Percentiles rank a stretch among this genome's conserved stretches.
Evolutionary conservation across 2,888 invertebrate species (phyloP).

Genomic region (Agriotes lineatus): DNA sequence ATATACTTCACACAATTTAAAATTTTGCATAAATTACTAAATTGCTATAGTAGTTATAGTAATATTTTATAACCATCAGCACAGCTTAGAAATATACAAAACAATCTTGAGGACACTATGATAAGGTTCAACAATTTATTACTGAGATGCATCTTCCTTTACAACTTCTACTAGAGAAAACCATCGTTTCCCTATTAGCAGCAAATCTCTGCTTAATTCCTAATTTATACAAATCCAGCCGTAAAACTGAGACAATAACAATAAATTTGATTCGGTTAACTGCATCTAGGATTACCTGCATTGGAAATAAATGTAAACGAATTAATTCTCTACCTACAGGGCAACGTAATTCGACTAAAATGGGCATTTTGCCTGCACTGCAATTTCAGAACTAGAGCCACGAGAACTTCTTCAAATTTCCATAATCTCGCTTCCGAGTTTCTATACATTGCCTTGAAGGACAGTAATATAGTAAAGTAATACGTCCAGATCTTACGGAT

Average conservation of each 20-base stretch:
- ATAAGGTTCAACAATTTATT: too few relatives aligned
- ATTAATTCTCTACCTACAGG: neutral
- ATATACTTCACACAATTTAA: too few relatives aligned
- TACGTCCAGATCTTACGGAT: neutral
- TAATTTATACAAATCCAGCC: too few relatives aligned
- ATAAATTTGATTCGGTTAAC: neutral
- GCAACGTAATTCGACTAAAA: neutral
- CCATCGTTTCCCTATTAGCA: too few relatives aligned
- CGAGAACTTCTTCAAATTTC: constrained; percentile 17
- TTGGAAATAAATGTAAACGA: constrained; percentile 8
- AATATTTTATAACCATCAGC: too few relatives aligned
- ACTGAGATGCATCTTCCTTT: too few relatives aligned
- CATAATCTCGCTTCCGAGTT: constrained; percentile 14
- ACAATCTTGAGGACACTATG: too few relatives aligned
- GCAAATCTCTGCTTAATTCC: too few relatives aligned
- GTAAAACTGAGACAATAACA: neutral
- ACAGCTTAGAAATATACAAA: too few relatives aligned
- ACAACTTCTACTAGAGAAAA: too few relatives aligned
- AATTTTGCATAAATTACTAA: too few relatives aligned
- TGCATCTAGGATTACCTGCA: neutral
- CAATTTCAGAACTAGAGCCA: constrained; percentile 12
- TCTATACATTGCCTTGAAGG: constrained; percentile 16
- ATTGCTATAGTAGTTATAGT: too few relatives aligned
- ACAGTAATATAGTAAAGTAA: constrained; percentile 13
- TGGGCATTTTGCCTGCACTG: neutral